Percentiles rank a stretch among this genome's conserved stretches.
Evolutionary conservation across 2,888 invertebrate genomes (phyloP).

Genomic region (Trissolcus japonicus): DNA sequence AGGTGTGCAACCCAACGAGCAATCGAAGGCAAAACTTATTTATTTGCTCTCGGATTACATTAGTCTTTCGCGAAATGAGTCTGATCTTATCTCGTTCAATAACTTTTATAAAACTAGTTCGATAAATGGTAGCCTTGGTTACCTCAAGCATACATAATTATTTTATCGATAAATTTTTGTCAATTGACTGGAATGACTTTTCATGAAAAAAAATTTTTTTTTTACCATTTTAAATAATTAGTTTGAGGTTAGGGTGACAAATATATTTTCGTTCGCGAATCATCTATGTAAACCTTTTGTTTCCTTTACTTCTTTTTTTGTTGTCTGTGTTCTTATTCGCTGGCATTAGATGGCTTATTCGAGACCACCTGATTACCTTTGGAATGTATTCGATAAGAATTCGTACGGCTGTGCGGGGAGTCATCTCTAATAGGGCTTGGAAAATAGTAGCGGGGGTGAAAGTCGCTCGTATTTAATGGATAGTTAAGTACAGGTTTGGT

Average conservation of each 20-base stretch:
- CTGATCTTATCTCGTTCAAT: slow-evolving; percentile 37
- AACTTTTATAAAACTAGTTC: slow-evolving; percentile 46
- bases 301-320: too few relatives aligned
- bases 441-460: slow-evolving; percentile 50
- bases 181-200: too few relatives aligned
- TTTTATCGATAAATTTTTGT: too few relatives aligned
- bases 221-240: too few relatives aligned
- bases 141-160: too few relatives aligned
- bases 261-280: too few relatives aligned
- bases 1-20: slow-evolving; percentile 56
- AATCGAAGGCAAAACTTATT: slow-evolving; percentile 56
- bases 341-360: too few relatives aligned
- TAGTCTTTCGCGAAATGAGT: slow-evolving; percentile 50
- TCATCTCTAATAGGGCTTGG: slow-evolving; percentile 35
- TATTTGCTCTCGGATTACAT: slow-evolving; percentile 53
- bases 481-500: slow-evolving; percentile 72
- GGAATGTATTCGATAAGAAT: slow-evolving; percentile 10
- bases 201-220: too few relatives aligned
- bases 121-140: slow-evolving; percentile 6
- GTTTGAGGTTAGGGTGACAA: too few relatives aligned
- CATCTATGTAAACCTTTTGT: too few relatives aligned
- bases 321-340: too few relatives aligned
- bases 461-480: slow-evolving; percentile 70
- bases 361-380: slow-evolving; percentile 5
- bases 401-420: slow-evolving; percentile 18